Conservation (phyloP, 1,140 invertebrate genomes). For the Tetramorium simillimum region DNA sequence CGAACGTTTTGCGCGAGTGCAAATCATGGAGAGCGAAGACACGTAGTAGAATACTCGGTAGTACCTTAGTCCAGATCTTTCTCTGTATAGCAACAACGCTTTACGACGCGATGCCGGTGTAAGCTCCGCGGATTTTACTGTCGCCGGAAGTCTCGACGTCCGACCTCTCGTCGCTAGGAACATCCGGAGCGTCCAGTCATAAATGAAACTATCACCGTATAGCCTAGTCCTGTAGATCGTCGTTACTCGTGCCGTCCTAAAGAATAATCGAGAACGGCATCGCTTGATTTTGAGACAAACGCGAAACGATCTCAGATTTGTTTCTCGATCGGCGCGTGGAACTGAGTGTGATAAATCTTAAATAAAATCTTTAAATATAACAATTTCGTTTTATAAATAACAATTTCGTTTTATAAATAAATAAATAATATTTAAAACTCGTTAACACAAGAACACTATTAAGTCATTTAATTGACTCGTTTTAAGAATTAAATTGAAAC, state of each 20-base stretch:
- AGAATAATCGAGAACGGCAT: not conserved
- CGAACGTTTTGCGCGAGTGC: not conserved
- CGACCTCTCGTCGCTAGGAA: constrained; percentile 16
- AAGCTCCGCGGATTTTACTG: constrained; percentile 54
- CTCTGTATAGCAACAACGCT: constrained; percentile 11
- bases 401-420: not conserved
- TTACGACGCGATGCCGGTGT: constrained; percentile 15
- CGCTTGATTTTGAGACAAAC: not conserved
- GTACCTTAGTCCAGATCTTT: constrained; percentile 30
- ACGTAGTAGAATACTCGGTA: constrained; percentile 28
- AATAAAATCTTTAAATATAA: not conserved
- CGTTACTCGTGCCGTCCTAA: not conserved
- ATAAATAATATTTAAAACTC: not conserved
- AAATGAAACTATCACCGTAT: constrained; percentile 33
- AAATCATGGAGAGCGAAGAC: constrained; percentile 34
- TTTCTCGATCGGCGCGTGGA: not conserved
- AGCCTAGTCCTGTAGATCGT: not conserved
- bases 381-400: not conserved
- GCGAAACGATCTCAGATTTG: not conserved
- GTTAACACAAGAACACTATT: not conserved
- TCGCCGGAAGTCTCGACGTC: constrained; percentile 28
- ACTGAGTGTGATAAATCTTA: not conserved
- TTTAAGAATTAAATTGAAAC: not conserved
- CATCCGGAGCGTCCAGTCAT: constrained; percentile 24
- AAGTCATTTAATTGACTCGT: not conserved